These are phyloP conservation scores for Thymallus thymallus DNA, from an alignment of 2,113 vertebrate species.

Conservation along the genomic window DNA sequence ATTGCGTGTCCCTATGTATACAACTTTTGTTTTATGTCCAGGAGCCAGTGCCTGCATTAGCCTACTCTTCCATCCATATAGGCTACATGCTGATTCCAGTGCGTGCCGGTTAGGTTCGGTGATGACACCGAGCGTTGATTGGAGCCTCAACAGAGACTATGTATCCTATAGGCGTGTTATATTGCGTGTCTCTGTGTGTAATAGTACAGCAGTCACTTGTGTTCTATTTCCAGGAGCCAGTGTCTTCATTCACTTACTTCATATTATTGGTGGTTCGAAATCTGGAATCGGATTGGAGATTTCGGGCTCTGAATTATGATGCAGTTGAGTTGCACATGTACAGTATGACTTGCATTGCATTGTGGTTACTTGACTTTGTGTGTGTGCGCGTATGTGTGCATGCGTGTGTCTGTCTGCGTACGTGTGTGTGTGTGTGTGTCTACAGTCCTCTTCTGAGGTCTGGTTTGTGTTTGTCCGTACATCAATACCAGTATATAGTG, in stretches of 20 bases:
- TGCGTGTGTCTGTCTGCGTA: neutral
- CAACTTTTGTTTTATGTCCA: too few species aligned
- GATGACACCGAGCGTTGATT: neutral
- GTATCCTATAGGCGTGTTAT: neutral
- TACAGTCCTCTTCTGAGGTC: neutral
- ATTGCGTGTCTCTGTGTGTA: neutral
- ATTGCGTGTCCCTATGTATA: too few species aligned
- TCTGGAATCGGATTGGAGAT: conserved; percentile 23
- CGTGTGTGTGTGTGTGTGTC: too few species aligned
- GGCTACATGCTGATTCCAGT: too few species aligned
- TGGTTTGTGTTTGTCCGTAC: neutral
- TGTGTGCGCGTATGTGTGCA: too few species aligned
- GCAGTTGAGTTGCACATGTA: conserved; percentile 1
- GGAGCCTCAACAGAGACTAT: neutral
- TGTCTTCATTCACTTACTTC: conserved; percentile 24
- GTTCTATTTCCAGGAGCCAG: conserved; percentile 20
- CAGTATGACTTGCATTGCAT: neutral
- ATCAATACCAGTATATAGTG: too few species aligned
- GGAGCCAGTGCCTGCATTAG: too few species aligned
- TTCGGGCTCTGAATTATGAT: conserved; percentile 51
- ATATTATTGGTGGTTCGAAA: conserved; percentile 14
- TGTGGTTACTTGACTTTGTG: conserved; percentile 1
- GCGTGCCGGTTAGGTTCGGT: too few species aligned
- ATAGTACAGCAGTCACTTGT: conserved; percentile 5
- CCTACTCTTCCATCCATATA: too few species aligned